Evolutionary conservation across 2,888 invertebrate genomes (phyloP), one percentile per base, ranked within the genome.

Genomic region (Pseudoips prasinana): DNA sequence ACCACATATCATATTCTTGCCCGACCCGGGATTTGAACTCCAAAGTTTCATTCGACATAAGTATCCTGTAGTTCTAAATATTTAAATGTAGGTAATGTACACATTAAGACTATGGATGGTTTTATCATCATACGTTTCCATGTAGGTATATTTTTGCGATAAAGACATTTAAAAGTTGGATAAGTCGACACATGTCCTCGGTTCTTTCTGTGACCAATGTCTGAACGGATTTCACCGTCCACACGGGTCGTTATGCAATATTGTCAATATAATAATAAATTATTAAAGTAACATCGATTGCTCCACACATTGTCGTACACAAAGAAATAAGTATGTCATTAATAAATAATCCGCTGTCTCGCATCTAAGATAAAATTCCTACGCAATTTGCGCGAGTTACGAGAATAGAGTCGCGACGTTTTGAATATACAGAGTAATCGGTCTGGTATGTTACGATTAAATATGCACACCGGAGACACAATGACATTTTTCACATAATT

Each of bases 331-430:
- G 58, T 61, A 46, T 61, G 64, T 52, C 67, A 66, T 68, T 68
- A 68, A 63, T 62, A 66, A 62, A 65, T 59, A 67, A 59, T 49
- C 39, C 46, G 45, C 54, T 54, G 59, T 62, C 63, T 56, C 59
- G 43, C 49, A 47, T 69, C 64, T 67, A 58, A 70, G 71, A 76
- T 72, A 71, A 74, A 65, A 73, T 73, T 72, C 69, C 70, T 60
- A 44, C 47, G 62, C 60, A 57, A 59, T 66, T 68, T 48, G 65
- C 70, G 48, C 57, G 43, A 61, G 45, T 55, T 54, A 47, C 46
- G 47, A 58, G 54, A 58, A 49, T 52, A 57, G 51, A 43, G 43
- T 45, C 25, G 47, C 55, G 49, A 50, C 48, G 44, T 55, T 53
- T 58, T 59, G 49, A 61, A 52, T 48, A 64, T 54, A 64, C 57